Evolutionary conservation across 2,888 invertebrate species (phyloP).

Genomic region (Eupithecia dodoneata): DNA sequence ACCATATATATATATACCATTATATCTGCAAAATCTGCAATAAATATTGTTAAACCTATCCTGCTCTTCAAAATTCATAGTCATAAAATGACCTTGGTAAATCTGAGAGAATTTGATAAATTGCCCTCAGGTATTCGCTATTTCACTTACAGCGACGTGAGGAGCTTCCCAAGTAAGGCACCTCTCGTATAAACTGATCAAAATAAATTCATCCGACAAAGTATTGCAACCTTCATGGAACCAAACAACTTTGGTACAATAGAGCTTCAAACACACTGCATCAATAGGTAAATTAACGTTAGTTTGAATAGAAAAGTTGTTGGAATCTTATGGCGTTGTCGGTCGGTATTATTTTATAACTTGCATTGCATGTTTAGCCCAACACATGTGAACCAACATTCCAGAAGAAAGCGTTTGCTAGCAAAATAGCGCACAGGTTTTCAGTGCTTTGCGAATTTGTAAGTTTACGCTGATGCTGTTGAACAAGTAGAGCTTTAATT

Average conservation of each 20-base stretch:
- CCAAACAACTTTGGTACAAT: not conserved
- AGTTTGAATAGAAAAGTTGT: not conserved
- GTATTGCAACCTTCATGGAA: slow-evolving; percentile 19
- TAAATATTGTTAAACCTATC: not conserved
- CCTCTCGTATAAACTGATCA: not conserved
- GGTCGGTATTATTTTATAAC: not conserved
- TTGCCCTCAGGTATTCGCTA: slow-evolving; percentile 12
- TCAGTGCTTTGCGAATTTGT: not conserved
- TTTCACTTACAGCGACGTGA: slow-evolving; percentile 25
- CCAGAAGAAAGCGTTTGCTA: not conserved
- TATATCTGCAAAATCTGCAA: not conserved
- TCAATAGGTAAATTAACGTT: not conserved
- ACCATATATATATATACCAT: too few species aligned
- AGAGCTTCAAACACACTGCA: slow-evolving; percentile 9
- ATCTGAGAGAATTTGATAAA: slow-evolving; percentile 6
- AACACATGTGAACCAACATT: slow-evolving; percentile 1
- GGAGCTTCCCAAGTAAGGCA: slow-evolving; percentile 8
- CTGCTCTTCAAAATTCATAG: not conserved
- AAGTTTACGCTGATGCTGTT: not conserved
- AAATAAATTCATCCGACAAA: slow-evolving; percentile 23
- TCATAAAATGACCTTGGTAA: not conserved
- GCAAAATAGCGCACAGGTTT: not conserved
- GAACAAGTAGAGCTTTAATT: too few species aligned
- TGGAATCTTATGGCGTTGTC: not conserved
- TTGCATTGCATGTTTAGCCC: not conserved